Base-by-base conservation (phyloP, 2,888 invertebrate genomes). In the Cheilosia vernalis region DNA sequence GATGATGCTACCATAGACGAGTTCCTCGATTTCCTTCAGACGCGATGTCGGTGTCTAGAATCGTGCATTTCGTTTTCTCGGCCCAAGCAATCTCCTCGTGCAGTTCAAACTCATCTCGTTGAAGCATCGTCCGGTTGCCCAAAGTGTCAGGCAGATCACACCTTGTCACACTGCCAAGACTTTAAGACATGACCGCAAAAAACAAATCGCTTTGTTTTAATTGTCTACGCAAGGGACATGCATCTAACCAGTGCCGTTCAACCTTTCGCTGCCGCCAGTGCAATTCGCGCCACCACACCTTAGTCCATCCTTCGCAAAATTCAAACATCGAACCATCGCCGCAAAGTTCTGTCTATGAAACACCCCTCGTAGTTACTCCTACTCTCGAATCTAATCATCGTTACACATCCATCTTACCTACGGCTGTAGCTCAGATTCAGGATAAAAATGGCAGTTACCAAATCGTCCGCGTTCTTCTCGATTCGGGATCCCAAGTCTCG, bases 21-120 rank as follows among this genome's bases (percentile, higher is more conserved):
- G 19, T 56, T 84, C 24, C 19, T 79, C 4, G 60, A 60, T 5
- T 85, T 85, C 47, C 44, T 79, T 17, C 24, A 64, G 17, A 53
- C 27, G 1, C 73, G 78, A 2, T 83, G 83, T 51, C 42, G 66
- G 17, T 37, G 37, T 44, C 42, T 82, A 9, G 76, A 67, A 30
- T 37, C 73, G 15, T 80, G 61, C 30, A n/a, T 4, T 10, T 53
- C 60, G 0, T 42, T 53, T 7, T 44, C 27, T 24, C 47, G 60
- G 7, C 7, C 17, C 4, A 19, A 19, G 24, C 66, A 21, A 30
- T 4, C 30, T 6, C 51, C 19, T 24, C 37, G 53, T 6, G 19
- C 17, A 3, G 17, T 21, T 44, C 60, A 19, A 19, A 7, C 30
- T n/a, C 42, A 55, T n/a, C 4, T 60, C 2, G 42, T 37, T 2